phyloP scores from a whole-genome alignment of 2,797 vertebrate species.

The Tangara arthus region DNA sequence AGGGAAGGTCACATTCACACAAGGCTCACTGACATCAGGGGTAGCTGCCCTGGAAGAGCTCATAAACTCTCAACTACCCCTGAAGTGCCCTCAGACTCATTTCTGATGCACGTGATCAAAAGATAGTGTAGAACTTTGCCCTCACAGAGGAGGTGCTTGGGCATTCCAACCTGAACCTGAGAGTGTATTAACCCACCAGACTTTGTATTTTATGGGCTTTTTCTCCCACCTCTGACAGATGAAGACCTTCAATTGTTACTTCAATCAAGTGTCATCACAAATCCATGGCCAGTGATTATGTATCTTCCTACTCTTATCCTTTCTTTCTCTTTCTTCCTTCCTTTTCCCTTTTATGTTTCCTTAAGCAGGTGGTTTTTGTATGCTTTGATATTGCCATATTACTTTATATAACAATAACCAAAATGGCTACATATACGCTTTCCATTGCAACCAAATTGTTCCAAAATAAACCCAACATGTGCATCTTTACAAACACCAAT shows the following conservation, averaged over 20 bases:
- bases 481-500: neutral
- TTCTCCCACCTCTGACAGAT: neutral
- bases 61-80: neutral
- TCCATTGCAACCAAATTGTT: neutral
- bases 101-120: neutral
- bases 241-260: neutral
- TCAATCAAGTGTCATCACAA: neutral
- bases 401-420: neutral
- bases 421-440: neutral
- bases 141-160: neutral
- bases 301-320: neutral
- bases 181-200: neutral
- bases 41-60: neutral
- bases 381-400: neutral
- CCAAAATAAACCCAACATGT: neutral
- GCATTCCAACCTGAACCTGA: neutral
- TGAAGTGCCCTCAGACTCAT: neutral
- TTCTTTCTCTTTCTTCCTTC: neutral
- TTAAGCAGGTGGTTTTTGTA: neutral
- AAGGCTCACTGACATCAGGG: neutral
- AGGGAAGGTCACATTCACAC: neutral
- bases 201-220: neutral
- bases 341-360: fast-evolving
- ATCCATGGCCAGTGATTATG: neutral
- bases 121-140: fast-evolving